A percentile compares a stretch with the other conserved stretches of the same genome.
Conservation (phyloP, 2,888 invertebrate genomes). For the Tinea trinotella region DNA sequence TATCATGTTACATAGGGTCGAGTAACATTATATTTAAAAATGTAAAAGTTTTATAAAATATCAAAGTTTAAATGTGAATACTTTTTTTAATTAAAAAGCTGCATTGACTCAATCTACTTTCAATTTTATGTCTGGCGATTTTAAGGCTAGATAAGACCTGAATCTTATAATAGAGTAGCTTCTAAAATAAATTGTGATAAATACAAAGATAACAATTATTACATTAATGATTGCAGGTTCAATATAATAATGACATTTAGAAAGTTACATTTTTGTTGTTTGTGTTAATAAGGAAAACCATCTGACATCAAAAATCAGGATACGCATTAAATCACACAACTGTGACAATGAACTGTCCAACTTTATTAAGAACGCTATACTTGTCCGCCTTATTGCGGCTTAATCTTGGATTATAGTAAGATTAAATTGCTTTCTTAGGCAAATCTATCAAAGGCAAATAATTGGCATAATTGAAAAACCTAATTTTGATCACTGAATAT, state of each 20-base stretch:
- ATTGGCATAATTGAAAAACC: too few relatives aligned
- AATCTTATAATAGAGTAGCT: constrained; percentile 1
- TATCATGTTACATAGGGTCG: constrained; percentile 5
- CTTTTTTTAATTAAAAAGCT: constrained; percentile 5
- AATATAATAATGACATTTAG: neutral
- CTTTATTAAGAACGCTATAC: neutral
- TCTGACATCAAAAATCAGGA: too few relatives aligned
- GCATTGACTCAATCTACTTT: constrained; percentile 16
- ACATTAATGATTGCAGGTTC: neutral
- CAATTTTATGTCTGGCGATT: constrained; percentile 11
- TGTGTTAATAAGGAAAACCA: too few relatives aligned
- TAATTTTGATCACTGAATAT: too few relatives aligned
- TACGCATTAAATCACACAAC: too few relatives aligned
- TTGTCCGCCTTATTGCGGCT: neutral
- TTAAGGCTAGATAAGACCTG: constrained; percentile 6
- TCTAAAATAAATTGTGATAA: neutral
- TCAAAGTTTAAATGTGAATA: neutral
- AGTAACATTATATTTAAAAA: constrained; percentile 1
- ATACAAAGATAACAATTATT: neutral
- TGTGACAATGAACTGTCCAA: constrained; percentile 1
- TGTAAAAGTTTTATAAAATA: neutral
- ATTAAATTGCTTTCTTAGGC: too few relatives aligned
- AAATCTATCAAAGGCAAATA: too few relatives aligned
- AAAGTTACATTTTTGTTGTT: too few relatives aligned
- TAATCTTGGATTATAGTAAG: neutral